A percentile compares a stretch with the other conserved stretches of the same genome.
Conservation (phyloP, 2,113 vertebrate genomes). For the Sander vitreus region DNA sequence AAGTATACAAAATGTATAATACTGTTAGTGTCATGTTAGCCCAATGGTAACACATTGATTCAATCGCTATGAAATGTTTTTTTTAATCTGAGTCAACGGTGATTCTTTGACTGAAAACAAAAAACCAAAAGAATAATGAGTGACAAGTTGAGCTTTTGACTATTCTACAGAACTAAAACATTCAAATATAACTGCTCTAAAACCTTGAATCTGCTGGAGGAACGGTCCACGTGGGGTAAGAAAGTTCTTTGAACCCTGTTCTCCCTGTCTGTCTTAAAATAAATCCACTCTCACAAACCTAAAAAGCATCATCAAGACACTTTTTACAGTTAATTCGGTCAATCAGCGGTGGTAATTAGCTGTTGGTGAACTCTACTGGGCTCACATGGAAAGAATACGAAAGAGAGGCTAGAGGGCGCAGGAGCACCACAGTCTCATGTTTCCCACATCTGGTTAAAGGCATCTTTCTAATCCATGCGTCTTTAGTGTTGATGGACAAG, state of each 20-base stretch:
- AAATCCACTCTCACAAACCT: background rate
- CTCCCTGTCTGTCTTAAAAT: background rate
- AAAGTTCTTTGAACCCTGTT: background rate
- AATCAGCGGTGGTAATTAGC: constrained; percentile 1
- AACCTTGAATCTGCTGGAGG: no score
- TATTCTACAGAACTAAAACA: no score
- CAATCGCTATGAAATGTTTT: no score
- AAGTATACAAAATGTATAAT: no score
- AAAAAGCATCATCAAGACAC: background rate
- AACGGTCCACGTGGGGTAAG: no score
- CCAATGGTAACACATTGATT: no score
- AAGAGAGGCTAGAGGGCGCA: background rate
- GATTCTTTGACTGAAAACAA: no score
- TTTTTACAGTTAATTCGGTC: background rate
- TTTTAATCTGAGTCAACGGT: no score
- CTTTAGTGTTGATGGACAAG: constrained; percentile 44
- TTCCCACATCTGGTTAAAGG: constrained; percentile 10
- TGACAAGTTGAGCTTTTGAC: no score
- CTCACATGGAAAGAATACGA: background rate
- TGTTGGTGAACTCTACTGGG: constrained; percentile 2
- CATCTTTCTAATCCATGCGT: constrained; percentile 25
- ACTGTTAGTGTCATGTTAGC: no score
- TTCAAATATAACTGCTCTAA: no score
- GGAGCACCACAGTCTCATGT: background rate
- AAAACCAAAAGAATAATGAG: no score